Base-by-base conservation (phyloP, 2,797 vertebrate genomes). In the Tenualosa ilisha region DNA sequence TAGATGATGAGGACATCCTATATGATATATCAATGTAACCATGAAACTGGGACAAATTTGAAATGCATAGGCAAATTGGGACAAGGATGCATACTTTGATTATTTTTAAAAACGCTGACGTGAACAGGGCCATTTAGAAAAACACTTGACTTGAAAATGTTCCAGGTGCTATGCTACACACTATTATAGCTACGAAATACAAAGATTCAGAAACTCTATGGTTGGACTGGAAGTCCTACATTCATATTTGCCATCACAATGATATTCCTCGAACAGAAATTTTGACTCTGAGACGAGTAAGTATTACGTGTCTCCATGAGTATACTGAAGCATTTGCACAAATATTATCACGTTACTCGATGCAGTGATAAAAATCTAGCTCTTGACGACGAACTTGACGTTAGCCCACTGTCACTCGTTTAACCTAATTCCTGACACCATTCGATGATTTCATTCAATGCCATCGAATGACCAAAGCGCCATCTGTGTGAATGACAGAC, bases 361-460 rank as follows among this genome's bases (percentile, higher is more conserved):
- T 46, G 40, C 6, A 46, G 43, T 20, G 72, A 79, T 40, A 79
- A 13, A 79, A 79, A 79, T 22, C 4, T 20, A 79, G 37, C 72
- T 20, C 20, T 79, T 40, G 72, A 20, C 72, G 37, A 79, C 17
- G 40, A 79, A 79, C 72, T 79, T 79, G 72, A 17, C 72, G 37
- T 79, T 46, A 79, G 46, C 72, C 37, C 20, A 79, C 40, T 46
- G 72, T 79, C 40, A 79, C 72, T 24, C 56, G n/a, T 63, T 79
- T 79, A 79, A 79, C 72, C 72, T 79, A 79, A 79, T 79, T 79
- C 20, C 40, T 79, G 72, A 46, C 72, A 79, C 72, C 72, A 79
- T 79, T 79, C 72, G 72, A 79, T 43, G 72, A 79, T 79, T 46
- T 79, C 68, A 43, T 15, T 75, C 72, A 79, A 79, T 79, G 40